phyloP scores from a whole-genome alignment of 2,113 vertebrate genomes.

The Terrapene triunguis region DNA sequence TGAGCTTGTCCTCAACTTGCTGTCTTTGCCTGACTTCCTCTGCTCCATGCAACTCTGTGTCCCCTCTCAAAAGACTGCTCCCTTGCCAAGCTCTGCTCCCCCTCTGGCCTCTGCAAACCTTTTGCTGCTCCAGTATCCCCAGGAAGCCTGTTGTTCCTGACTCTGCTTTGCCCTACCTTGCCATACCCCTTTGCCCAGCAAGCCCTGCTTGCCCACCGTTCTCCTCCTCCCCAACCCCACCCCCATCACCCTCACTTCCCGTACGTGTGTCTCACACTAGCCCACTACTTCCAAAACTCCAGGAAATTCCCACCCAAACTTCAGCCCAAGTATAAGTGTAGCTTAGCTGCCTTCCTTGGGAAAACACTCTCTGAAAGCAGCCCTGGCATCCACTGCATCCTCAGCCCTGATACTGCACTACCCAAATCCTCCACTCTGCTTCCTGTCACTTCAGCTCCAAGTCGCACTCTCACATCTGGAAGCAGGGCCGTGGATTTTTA shows the following conservation, averaged over 20 bases:
- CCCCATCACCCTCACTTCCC: background rate
- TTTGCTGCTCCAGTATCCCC: background rate
- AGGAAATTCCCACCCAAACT: background rate
- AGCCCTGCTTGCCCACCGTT: background rate
- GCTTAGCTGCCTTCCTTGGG: background rate
- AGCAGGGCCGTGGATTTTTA: background rate
- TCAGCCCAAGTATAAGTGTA: background rate
- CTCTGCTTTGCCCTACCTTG: background rate
- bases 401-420: background rate
- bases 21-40: background rate
- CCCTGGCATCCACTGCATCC: background rate
- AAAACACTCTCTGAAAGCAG: background rate
- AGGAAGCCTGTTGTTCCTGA: background rate
- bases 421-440: background rate
- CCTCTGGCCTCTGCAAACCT: background rate
- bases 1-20: background rate
- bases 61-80: background rate
- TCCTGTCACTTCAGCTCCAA: background rate
- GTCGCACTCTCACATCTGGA: background rate
- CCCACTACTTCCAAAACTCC: rapidly evolving
- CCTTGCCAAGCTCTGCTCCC: background rate
- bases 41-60: background rate
- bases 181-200: rapidly evolving
- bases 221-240: background rate
- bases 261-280: background rate